Evolutionary conservation across 2,888 invertebrate genomes (phyloP).

Genomic region (Mythimna ferrago): DNA sequence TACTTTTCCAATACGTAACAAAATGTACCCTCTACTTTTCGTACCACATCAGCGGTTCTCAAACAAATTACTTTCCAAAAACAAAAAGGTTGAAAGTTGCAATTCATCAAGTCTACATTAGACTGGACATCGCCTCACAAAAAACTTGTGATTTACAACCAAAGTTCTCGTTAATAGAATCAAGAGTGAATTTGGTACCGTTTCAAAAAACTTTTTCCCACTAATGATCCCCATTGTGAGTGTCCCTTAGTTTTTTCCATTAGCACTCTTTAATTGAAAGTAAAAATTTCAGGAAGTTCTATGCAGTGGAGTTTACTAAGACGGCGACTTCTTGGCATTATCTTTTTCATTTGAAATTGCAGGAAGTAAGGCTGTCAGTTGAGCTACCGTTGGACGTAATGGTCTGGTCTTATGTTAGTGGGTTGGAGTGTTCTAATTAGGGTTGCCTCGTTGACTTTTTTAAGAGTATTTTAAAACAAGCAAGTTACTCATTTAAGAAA

Average conservation of each 20-base stretch:
- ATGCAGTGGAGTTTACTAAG: conserved; percentile 67
- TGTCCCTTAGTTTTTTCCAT: conserved; percentile 76
- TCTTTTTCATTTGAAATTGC: conserved; percentile 59
- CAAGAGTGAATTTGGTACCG: conserved; percentile 79
- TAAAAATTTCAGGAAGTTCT: conserved; percentile 67
- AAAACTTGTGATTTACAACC: conserved; percentile 73
- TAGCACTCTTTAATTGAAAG: conserved; percentile 76
- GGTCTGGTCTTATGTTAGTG: conserved; percentile 24
- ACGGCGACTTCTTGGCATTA: conserved; percentile 61
- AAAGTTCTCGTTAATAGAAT: conserved; percentile 76
- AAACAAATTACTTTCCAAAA: conserved; percentile 56
- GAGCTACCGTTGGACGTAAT: conserved; percentile 28
- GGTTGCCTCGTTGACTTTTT: conserved; percentile 16
- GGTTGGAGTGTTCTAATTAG: conserved; percentile 24
- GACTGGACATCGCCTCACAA: conserved; percentile 69
- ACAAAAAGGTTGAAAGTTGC: conserved; percentile 57
- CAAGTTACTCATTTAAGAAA: background rate
- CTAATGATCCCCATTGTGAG: conserved; percentile 79
- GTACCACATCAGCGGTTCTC: conserved; percentile 40
- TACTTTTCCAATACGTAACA: background rate
- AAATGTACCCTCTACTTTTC: conserved; percentile 16
- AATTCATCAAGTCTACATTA: conserved; percentile 69
- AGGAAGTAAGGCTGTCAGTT: conserved; percentile 47
- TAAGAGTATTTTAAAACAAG: background rate
- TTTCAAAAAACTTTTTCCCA: conserved; percentile 74